Conservation (phyloP, 2,888 invertebrate species). For the Cephus pygmeus region DNA sequence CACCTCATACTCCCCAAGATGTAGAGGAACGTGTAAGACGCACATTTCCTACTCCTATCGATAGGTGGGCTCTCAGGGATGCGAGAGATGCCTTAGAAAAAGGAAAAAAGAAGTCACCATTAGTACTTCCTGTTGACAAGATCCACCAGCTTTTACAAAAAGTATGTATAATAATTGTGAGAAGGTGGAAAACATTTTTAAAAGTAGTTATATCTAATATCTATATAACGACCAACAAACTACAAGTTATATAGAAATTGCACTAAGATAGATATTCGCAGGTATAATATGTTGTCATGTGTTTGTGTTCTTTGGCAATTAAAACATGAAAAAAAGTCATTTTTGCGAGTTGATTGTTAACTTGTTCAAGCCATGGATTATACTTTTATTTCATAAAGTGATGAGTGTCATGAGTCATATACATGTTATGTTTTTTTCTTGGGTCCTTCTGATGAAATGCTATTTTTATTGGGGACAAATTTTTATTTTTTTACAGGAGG, state of each 20-base stretch:
- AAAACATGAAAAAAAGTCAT: neutral
- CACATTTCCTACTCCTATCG: slow-evolving; percentile 95
- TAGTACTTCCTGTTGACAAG: slow-evolving; percentile 87
- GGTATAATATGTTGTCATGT: neutral
- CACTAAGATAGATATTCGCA: neutral
- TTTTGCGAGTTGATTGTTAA: neutral
- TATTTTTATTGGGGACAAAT: slow-evolving; percentile 15
- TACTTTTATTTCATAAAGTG: neutral
- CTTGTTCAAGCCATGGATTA: neutral
- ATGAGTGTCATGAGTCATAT: neutral
- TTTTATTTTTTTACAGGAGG: slow-evolving; percentile 73
- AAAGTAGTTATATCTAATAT: neutral
- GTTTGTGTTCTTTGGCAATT: neutral
- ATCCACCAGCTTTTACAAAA: slow-evolving; percentile 89
- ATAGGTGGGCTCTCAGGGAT: slow-evolving; percentile 92
- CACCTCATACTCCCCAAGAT: slow-evolving; percentile 84
- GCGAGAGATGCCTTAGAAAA: slow-evolving; percentile 86
- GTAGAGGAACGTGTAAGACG: slow-evolving; percentile 92
- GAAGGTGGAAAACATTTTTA: neutral
- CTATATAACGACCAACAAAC: neutral
- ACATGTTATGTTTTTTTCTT: neutral
- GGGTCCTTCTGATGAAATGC: neutral
- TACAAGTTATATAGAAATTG: neutral
- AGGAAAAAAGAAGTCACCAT: slow-evolving; percentile 78
- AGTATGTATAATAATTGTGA: slow-evolving; percentile 62